Conservation (phyloP, 2,113 vertebrate species). For the Nycticorax nycticorax region DNA sequence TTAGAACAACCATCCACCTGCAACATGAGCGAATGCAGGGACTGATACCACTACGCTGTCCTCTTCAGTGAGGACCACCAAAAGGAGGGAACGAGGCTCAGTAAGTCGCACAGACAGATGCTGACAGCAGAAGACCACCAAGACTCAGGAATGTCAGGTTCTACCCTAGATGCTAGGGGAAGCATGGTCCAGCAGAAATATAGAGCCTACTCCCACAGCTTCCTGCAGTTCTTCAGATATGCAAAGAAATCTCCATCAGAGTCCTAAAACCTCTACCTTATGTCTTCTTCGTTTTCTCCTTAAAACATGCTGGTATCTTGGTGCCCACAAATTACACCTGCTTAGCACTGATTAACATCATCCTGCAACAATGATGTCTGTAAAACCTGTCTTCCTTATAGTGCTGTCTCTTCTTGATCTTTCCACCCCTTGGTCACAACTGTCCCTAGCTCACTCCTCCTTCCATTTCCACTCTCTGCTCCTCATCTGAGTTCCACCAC, state of each 20-base stretch:
- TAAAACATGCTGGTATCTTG: neutral
- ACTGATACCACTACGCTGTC: rapidly evolving
- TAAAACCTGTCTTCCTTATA: neutral
- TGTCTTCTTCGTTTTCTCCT: neutral
- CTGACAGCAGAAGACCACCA: neutral
- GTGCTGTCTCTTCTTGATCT: neutral
- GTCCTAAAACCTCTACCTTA: neutral
- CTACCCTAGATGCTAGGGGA: neutral
- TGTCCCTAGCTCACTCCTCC: neutral
- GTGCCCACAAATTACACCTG: neutral
- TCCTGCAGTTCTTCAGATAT: neutral
- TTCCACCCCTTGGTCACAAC: neutral
- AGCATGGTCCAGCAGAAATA: neutral
- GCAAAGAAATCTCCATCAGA: neutral
- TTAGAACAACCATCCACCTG: neutral
- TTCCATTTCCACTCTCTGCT: neutral
- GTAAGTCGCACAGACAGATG: neutral
- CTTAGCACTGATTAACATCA: neutral
- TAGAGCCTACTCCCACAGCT: neutral
- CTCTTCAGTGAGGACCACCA: neutral
- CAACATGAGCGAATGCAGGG: neutral
- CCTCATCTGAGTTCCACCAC: neutral
- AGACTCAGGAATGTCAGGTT: neutral
- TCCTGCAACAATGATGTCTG: rapidly evolving
- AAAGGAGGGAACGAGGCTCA: neutral